A percentile compares a stretch with the other conserved stretches of the same genome.
Conservation (phyloP, 2,113 vertebrate species). For the Argyrosomus japonicus region DNA sequence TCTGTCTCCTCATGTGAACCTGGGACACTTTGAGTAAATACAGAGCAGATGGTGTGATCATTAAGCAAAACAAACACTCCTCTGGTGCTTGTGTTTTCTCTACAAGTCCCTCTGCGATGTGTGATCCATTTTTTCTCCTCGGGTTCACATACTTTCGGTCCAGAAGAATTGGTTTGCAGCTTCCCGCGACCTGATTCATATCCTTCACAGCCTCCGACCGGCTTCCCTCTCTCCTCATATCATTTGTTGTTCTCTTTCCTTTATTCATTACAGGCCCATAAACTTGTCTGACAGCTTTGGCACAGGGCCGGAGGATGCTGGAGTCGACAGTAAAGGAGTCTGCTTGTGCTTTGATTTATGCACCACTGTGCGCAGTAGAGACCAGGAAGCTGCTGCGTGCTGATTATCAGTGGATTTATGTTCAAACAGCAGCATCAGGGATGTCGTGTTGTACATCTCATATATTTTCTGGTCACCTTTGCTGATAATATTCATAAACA, state of each 20-base stretch:
- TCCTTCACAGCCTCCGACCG: background rate
- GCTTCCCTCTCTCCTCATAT: constrained; percentile 16
- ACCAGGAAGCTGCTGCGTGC: constrained; percentile 35
- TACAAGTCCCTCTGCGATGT: constrained; percentile 30
- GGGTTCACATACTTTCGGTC: constrained; percentile 21
- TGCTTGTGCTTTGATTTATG: constrained; percentile 43
- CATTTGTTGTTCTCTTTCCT: constrained; percentile 26
- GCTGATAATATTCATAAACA: constrained; percentile 27
- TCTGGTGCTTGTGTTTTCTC: constrained; percentile 45
- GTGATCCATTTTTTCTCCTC: constrained; percentile 44
- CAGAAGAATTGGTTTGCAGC: constrained; percentile 16
- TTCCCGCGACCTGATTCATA: constrained; percentile 53
- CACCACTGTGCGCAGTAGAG: constrained; percentile 18
- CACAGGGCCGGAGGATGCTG: background rate
- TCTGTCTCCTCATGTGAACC: constrained; percentile 46
- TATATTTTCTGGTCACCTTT: constrained; percentile 22
- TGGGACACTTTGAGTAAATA: constrained; percentile 64
- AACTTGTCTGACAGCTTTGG: constrained; percentile 32
- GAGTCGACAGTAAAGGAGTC: constrained; percentile 27
- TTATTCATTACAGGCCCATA: constrained; percentile 41
- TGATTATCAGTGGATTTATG: constrained; percentile 61
- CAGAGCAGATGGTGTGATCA: constrained; percentile 68
- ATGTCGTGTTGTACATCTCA: constrained; percentile 17
- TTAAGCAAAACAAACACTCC: constrained; percentile 71
- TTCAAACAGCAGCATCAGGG: background rate